Base-by-base conservation (phyloP, 64 coral and sea anemone genomes). In the Hydrozoanthus tunicans region DNA sequence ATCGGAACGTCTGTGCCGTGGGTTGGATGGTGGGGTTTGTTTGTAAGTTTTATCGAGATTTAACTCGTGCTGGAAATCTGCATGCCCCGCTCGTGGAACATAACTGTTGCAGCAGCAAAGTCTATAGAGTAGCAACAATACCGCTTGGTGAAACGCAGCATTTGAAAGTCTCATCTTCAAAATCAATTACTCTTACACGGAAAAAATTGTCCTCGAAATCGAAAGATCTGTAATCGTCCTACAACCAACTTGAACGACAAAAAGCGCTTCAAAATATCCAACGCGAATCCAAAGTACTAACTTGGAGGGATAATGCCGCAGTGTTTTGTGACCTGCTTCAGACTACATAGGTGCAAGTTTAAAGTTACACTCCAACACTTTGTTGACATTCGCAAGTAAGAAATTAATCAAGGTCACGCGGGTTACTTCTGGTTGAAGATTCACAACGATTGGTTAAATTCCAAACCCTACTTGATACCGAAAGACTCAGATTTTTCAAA, bases 381-480 rank as follows among this genome's bases (percentile, higher is more conserved):
- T 88, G 84, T 88, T 88, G 84, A 88, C 69, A 88, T 72, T 88
- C 59, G 56, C 4, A 59, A 61, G 70, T 75, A 74, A 88, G 55
- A 88, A 75, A 74, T 88, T 88, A 75, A 88, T 75, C 55, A 55
- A 15, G 70, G 84, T 88, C 69, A 88, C 84, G 83, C 83, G 84
- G 69, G 53, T 4, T 13, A 15, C 15, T 26, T 59, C 13, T 58
- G 9, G 9, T 26, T 23, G 74, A 60, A 74, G 3, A 59, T 43
- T 88, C 56, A 32, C 69, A 25, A 14, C 51, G 66, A 88, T 75
- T 88, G 84, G 84, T 56, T 70, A 74, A 6, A 88, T 51, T 73
- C 56, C 23, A 74, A 74, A 88, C 67, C 70, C 57, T 25, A 8
- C 84, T 62, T 59, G 12, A 60, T 72, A 75, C 84, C 70, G 55